These are phyloP conservation scores for Exephanes ischioxanthus DNA, from an alignment of 2,888 invertebrate genomes.

Conservation along the genomic window DNA sequence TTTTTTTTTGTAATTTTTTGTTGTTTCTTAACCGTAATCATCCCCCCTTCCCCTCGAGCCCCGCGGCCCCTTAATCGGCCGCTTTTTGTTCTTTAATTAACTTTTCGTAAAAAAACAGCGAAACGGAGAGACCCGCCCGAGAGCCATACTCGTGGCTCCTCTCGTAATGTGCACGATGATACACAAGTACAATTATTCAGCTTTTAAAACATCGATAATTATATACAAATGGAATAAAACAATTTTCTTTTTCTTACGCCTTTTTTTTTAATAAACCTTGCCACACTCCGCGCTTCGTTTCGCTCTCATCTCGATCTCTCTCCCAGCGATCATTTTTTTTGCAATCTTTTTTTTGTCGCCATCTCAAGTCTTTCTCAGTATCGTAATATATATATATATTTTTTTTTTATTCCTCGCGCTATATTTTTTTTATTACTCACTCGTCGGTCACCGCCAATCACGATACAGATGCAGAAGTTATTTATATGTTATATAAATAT, in stretches of 20 bases:
- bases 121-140: conserved; percentile 19
- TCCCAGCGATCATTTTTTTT: conserved; percentile 66
- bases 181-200: conserved; percentile 75
- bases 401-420: conserved; percentile 12
- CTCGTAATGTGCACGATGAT: conserved; percentile 77
- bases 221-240: conserved; percentile 85
- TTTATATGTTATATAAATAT: background rate
- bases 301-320: conserved; percentile 72
- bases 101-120: conserved; percentile 49
- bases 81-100: conserved; percentile 48
- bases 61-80: conserved; percentile 51
- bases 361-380: conserved; percentile 16
- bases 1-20: background rate
- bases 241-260: conserved; percentile 79
- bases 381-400: conserved; percentile 31
- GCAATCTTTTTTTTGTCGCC: conserved; percentile 9
- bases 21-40: conserved; percentile 12
- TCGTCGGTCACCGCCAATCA: conserved; percentile 32
- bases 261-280: conserved; percentile 70
- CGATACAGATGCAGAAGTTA: conserved; percentile 32
- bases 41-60: conserved; percentile 38
- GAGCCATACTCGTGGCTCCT: conserved; percentile 63
- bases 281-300: conserved; percentile 60
- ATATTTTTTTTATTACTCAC: conserved; percentile 22
- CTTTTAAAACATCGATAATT: conserved; percentile 84